Conservation (phyloP, 1,140 invertebrate species). For the Lucilia sericata region DNA sequence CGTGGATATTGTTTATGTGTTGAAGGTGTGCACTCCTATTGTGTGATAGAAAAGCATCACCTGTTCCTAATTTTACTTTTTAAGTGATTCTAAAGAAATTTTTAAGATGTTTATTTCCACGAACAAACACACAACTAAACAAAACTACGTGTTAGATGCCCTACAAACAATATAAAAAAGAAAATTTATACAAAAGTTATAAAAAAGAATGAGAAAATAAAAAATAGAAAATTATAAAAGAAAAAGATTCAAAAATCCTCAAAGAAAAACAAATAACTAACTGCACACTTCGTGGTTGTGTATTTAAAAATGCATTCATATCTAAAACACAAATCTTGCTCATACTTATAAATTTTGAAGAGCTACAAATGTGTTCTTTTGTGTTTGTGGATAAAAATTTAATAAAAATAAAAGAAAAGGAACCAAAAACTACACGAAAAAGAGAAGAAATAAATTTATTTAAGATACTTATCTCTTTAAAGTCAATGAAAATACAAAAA, state of each 20-base stretch:
- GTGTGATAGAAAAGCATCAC: slow-evolving; percentile 16
- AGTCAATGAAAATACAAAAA: not conserved
- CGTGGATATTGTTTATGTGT: no score
- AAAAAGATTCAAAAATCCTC: slow-evolving; percentile 4
- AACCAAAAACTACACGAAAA: not conserved
- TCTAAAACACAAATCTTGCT: slow-evolving; percentile 30
- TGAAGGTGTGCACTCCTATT: not conserved
- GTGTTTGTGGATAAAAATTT: not conserved
- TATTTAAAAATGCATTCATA: slow-evolving; percentile 29
- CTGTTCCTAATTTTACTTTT: slow-evolving; percentile 31
- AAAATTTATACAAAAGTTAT: not conserved
- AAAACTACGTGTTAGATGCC: not conserved
- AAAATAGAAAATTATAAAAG: slow-evolving; percentile 2
- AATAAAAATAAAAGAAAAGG: not conserved
- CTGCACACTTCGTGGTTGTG: slow-evolving; percentile 4
- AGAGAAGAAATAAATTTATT: not conserved
- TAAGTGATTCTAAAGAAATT: slow-evolving; percentile 30
- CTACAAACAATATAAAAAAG: not conserved
- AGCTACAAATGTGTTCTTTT: slow-evolving; percentile 1
- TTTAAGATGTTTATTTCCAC: slow-evolving; percentile 33
- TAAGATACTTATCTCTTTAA: not conserved
- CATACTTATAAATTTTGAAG: not conserved
- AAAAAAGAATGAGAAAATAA: not conserved
- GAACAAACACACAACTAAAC: not conserved
- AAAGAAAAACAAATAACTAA: not conserved